Evolutionary conservation across 1,140 invertebrate species (phyloP), one percentile per base, ranked within the genome.

Genomic region (Galleria mellonella): DNA sequence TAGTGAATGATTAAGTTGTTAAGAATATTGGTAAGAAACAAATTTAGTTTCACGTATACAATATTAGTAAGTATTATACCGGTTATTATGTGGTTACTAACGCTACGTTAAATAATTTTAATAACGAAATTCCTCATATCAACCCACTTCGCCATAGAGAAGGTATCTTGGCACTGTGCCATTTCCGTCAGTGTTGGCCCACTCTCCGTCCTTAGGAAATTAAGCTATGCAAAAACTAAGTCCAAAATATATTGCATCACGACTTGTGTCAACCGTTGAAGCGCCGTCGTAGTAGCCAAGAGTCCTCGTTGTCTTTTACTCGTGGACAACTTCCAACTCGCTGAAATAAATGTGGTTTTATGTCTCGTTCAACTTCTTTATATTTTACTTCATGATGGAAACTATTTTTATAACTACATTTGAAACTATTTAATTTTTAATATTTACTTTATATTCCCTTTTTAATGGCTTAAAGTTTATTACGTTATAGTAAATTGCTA

Each of bases 41-140:
- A n/a, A n/a, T n/a, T n/a, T n/a, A n/a, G n/a, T n/a, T n/a, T n/a
- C n/a, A n/a, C n/a, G n/a, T n/a, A n/a, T n/a, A n/a, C n/a, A n/a
- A n/a, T n/a, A n/a, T n/a, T n/a, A n/a, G n/a, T n/a, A n/a, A n/a
- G n/a, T n/a, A n/a, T n/a, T n/a, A n/a, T n/a, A n/a, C n/a, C n/a
- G n/a, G n/a, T n/a, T n/a, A n/a, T n/a, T n/a, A n/a, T n/a, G n/a
- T n/a, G n/a, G n/a, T n/a, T 23, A 23, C 2, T 23, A 23, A 23
- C 17, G 11, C 10, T 27, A 23, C 13, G 45, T 27, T 23, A 54
- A 63, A 68, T 69, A 68, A 58, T 64, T 65, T 68, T 46, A 62
- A 67, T 75, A 70, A 75, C 70, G 68, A 75, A 72, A 75, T 75
- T 75, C 68, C 59, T 66, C 39, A 40, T 43, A 46, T 32, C 53